These are phyloP conservation scores for Zhuqinia jingwanae DNA, from an alignment of 2,888 invertebrate species.

Conservation along the genomic window DNA sequence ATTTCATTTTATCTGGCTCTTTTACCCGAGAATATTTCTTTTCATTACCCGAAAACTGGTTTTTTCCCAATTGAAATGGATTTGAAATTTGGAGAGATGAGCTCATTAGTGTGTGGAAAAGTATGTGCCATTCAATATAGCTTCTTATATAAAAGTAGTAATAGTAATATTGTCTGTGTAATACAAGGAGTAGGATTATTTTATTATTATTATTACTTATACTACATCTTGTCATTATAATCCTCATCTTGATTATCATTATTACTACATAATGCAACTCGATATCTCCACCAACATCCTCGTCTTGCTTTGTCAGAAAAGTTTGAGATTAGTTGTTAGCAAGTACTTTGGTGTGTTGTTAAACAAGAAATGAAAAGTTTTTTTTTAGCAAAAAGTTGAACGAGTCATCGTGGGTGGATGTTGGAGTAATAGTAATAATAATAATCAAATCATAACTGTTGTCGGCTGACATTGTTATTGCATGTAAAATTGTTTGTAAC, in stretches of 20 bases:
- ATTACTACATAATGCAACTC: background rate
- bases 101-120: conserved; percentile 4
- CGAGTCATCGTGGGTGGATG: background rate
- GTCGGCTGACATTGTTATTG: conserved; percentile 2
- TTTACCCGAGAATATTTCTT: background rate
- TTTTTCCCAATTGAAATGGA: conserved; percentile 15
- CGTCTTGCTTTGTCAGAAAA: background rate
- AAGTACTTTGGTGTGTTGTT: too few relatives aligned
- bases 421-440: conserved; percentile 14
- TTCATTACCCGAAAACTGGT: conserved; percentile 7
- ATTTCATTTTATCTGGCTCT: conserved; percentile 16
- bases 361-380: too few relatives aligned
- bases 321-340: too few relatives aligned
- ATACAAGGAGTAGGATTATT: too few relatives aligned
- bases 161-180: too few relatives aligned
- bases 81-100: background rate
- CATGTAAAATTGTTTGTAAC: conserved; percentile 1
- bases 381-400: background rate
- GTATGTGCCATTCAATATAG: background rate
- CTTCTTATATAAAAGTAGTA: too few relatives aligned
- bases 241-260: conserved; percentile 5
- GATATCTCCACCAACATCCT: background rate
- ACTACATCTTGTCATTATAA: background rate
- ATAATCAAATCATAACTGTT: conserved; percentile 30
- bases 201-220: background rate